A percentile compares a stretch with the other conserved stretches of the same genome.
Evolutionary conservation across 2,888 invertebrate species (phyloP).

Genomic region (Drosophila emarginata): DNA sequence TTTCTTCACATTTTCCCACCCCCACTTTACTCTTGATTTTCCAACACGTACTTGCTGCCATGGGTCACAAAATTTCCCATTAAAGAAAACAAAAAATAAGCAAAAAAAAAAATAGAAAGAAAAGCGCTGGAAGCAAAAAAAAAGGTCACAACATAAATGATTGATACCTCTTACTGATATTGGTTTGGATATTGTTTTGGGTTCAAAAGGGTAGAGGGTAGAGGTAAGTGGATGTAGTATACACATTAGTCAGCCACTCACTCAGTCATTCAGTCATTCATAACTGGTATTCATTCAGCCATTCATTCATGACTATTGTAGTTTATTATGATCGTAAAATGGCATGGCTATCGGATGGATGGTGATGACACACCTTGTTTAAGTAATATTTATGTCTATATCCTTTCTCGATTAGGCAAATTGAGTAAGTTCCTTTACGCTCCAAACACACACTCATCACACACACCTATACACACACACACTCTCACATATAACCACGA

Average conservation of each 20-base stretch:
- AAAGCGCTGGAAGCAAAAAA: conserved; percentile 66
- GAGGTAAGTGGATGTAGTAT: too few species aligned
- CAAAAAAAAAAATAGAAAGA: conserved; percentile 32
- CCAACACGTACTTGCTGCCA: conserved; percentile 11
- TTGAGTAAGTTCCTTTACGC: conserved; percentile 49
- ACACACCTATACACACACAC: not conserved
- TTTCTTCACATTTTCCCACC: not conserved
- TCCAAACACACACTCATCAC: not conserved
- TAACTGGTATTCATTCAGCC: conserved; percentile 5
- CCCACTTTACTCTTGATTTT: conserved; percentile 8
- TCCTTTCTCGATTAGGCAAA: conserved; percentile 68
- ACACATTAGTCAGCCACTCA: not conserved
- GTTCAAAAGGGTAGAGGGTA: not conserved
- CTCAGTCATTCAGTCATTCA: not conserved
- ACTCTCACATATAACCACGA: not conserved
- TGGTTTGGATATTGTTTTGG: not conserved
- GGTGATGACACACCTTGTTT: conserved; percentile 59
- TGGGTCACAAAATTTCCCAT: conserved; percentile 48
- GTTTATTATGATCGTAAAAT: conserved; percentile 72
- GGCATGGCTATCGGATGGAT: not conserved
- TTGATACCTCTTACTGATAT: conserved; percentile 49
- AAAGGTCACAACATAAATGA: conserved; percentile 70
- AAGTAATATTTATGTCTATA: conserved; percentile 51
- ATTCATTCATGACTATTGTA: conserved; percentile 67
- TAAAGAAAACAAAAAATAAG: conserved; percentile 23